A percentile compares a stretch with the other conserved stretches of the same genome.
Conservation (phyloP, 2,888 invertebrate species). For the Zeuzera pyrina region DNA sequence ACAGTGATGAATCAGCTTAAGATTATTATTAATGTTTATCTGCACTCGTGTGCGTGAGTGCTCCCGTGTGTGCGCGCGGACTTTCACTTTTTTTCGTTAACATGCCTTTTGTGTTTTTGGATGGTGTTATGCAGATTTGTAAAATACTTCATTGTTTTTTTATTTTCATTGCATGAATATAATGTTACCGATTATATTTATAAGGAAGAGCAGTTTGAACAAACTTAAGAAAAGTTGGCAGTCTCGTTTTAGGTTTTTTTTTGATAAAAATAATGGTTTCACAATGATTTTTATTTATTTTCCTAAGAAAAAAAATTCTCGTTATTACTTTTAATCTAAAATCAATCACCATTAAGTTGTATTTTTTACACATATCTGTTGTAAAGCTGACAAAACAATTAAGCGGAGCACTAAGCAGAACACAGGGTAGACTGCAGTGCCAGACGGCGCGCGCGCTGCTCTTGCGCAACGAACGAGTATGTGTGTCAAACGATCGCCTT, state of each 20-base stretch:
- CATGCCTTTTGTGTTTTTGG: constrained; percentile 67
- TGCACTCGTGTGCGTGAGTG: constrained; percentile 14
- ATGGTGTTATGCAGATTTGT: constrained; percentile 41
- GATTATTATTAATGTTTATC: constrained; percentile 6
- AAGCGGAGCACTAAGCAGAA: constrained; percentile 19
- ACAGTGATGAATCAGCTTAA: constrained; percentile 16
- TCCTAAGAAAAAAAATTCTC: no score
- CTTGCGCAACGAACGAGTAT: constrained; percentile 45
- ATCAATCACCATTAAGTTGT: no score
- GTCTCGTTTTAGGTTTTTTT: no score
- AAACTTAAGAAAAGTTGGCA: no score
- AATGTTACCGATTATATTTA: no score
- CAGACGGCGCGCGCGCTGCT: constrained; percentile 34
- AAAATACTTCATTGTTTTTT: no score
- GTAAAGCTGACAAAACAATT: constrained; percentile 28
- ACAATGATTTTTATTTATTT: no score
- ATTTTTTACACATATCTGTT: no score
- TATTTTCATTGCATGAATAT: no score
- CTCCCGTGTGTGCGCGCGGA: constrained; percentile 18
- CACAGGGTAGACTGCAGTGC: constrained; percentile 28
- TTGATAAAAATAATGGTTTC: no score
- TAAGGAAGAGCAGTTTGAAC: no score
- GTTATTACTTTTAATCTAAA: no score
- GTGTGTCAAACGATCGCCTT: constrained; percentile 51
- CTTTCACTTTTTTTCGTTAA: constrained; percentile 70